Conservation (phyloP, 2,888 invertebrate genomes). For the Creontiades dilutus region DNA sequence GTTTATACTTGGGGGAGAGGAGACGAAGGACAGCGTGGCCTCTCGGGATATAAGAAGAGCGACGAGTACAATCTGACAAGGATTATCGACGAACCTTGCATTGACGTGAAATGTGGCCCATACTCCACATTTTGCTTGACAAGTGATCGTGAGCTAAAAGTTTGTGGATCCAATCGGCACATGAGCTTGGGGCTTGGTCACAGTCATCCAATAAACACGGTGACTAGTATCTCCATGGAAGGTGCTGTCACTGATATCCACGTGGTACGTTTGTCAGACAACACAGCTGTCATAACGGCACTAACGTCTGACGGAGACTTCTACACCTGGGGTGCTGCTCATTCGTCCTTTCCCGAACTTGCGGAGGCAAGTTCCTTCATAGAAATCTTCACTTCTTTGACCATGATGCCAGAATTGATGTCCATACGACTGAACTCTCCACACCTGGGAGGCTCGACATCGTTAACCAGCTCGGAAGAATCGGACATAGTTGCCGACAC, state of each 20-base stretch:
- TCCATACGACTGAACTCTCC: neutral
- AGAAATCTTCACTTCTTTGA: neutral
- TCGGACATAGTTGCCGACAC: neutral
- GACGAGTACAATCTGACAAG: slow-evolving; percentile 9
- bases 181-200: neutral
- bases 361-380: neutral
- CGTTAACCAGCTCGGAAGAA: neutral
- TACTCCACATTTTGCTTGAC: slow-evolving; percentile 7
- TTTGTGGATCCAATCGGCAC: neutral
- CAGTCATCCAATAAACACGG: neutral
- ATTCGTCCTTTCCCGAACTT: neutral
- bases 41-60: neutral
- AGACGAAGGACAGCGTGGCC: slow-evolving; percentile 37
- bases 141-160: neutral
- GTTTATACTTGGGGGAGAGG: slow-evolving; percentile 37
- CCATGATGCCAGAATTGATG: neutral
- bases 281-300: neutral
- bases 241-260: neutral
- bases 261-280: neutral
- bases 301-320: neutral
- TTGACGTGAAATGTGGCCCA: neutral
- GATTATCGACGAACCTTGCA: neutral
- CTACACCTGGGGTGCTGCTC: slow-evolving; percentile 13
- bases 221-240: neutral
- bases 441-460: neutral